These are phyloP conservation scores for Xyrauchen texanus DNA, from an alignment of 2,113 vertebrate genomes.

Conservation along the genomic window DNA sequence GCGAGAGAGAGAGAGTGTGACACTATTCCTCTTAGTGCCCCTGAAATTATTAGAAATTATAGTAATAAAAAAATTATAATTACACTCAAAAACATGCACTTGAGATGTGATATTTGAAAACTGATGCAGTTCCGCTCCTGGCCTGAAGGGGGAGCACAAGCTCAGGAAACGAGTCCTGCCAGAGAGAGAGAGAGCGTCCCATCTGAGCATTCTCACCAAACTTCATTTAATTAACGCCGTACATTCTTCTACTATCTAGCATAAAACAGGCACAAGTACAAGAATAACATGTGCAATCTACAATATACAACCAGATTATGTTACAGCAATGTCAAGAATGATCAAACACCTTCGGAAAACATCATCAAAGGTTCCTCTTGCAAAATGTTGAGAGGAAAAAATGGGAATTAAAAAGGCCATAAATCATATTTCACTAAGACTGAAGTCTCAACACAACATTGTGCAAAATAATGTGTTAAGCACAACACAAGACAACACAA, in stretches of 20 bases:
- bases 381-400: background rate
- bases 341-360: background rate
- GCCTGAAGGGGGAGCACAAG: constrained; percentile 73
- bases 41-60: background rate
- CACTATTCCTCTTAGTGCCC: background rate
- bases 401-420: background rate
- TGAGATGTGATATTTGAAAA: background rate
- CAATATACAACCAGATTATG: background rate
- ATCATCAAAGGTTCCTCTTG: background rate
- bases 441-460: background rate
- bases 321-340: constrained; percentile 7
- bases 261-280: constrained; percentile 25
- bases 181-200: constrained; percentile 65
- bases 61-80: too few species aligned
- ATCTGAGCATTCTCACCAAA: constrained; percentile 73
- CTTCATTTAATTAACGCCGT: constrained; percentile 79
- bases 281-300: too few species aligned
- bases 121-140: constrained; percentile 47
- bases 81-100: background rate
- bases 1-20: too few species aligned
- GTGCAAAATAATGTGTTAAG: background rate
- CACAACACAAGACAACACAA: too few species aligned
- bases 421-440: background rate
- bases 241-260: too few species aligned
- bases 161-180: constrained; percentile 62